Conservation (phyloP, 2,113 vertebrate genomes). For the Gymnobelideus leadbeateri region DNA sequence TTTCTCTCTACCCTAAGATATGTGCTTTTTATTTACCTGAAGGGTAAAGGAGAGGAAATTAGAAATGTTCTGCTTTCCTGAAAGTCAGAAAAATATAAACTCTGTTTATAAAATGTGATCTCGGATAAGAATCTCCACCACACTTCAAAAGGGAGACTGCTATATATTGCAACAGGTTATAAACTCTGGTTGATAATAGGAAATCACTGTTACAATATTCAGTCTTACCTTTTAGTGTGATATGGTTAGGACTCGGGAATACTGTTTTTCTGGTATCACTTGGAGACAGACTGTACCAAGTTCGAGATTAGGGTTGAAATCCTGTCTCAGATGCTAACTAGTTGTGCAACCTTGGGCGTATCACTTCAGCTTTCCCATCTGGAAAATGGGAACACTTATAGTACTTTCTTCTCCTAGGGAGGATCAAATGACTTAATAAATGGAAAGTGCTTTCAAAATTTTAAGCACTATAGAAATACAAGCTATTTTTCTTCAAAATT, state of each 20-base stretch:
- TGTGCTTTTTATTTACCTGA: not conserved
- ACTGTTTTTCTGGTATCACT: not conserved
- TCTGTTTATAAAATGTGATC: not conserved
- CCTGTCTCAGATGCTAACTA: not conserved
- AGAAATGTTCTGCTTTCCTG: not conserved
- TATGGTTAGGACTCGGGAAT: not conserved
- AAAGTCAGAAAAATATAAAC: conserved; percentile 25
- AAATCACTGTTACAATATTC: not conserved
- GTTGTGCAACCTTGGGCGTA: not conserved
- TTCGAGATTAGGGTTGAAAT: not conserved
- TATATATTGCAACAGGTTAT: not conserved
- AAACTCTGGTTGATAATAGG: not conserved
- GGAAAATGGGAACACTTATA: not conserved
- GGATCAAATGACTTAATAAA: not conserved
- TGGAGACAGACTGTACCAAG: not conserved
- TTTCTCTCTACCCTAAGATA: not conserved
- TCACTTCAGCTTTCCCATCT: not conserved
- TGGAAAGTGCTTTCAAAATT: not conserved
- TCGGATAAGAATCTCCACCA: not conserved
- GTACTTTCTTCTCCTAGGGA: not conserved
- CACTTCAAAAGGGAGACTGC: not conserved
- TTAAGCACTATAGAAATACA: not conserved
- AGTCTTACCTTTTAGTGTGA: not conserved
- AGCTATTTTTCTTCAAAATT: not conserved
- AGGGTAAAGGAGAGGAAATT: not conserved